These are phyloP conservation scores for Daboia siamensis DNA, from an alignment of 2,113 vertebrate species.

Conservation along the genomic window DNA sequence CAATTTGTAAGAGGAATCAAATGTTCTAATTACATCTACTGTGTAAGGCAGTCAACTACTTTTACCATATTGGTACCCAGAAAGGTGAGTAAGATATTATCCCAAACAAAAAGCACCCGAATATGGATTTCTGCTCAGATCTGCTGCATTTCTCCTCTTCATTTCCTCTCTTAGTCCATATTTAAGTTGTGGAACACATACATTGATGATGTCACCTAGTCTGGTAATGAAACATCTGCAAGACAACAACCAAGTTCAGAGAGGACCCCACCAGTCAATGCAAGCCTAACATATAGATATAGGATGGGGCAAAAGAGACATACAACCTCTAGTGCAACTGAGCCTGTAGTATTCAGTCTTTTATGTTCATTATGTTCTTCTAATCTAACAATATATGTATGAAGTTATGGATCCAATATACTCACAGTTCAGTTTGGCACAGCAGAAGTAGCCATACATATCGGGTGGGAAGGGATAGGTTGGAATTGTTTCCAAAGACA, in stretches of 20 bases:
- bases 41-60: neutral
- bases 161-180: neutral
- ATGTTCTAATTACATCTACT: neutral
- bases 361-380: neutral
- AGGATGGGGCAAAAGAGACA: neutral
- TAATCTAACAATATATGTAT: neutral
- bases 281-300: neutral
- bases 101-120: neutral
- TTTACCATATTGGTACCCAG: neutral
- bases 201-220: no score
- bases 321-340: neutral
- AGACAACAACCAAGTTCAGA: no score
- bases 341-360: neutral
- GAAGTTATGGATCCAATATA: neutral
- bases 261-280: neutral
- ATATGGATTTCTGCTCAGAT: neutral
- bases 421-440: neutral
- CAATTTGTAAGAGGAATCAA: neutral
- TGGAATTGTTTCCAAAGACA: neutral
- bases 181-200: neutral
- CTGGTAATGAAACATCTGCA: no score
- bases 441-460: neutral
- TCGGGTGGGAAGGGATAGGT: neutral
- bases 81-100: neutral
- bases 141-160: neutral